Evolutionary conservation across 1,140 invertebrate species (phyloP), one percentile per base, ranked within the genome.

Genomic region (Leptoteleia sp.): DNA sequence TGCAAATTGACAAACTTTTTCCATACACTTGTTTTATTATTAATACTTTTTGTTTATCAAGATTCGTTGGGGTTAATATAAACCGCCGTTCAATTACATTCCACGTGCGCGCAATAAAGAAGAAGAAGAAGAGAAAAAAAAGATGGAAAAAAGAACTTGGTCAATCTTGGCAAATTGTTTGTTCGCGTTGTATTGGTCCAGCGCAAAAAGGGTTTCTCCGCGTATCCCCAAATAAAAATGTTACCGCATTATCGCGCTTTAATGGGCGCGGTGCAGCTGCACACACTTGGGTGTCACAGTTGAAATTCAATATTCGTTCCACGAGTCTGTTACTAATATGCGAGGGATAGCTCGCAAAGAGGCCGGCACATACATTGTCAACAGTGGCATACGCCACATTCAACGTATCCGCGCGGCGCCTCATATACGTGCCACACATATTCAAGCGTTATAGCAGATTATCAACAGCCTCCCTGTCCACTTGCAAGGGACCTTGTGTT

Each of bases 241-340:
- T 48, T 31, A 11, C 31, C 48, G 35, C 50, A 40, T 72, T 72
- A 62, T 72, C 45, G 25, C 13, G 22, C 12, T 62, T 61, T 64
- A 55, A 64, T 55, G 31, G 38, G 57, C 42, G 16, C 42, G 16
- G 17, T 17, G 33, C 45, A 40, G 33, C 35, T 45, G 42, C 22
- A 55, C 62, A 55, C 35, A n/a, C n/a, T n/a, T 40, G 31, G 22
- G 55, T 65, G 76, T 55, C 54, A 67, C 29, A 6, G 59, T 50
- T 57, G 59, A 79, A 75, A 79, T 79, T 79, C 57, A 71, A 71
- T 79, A 79, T 79, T 75, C 77, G 70, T 75, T 54, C 8, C 52
- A 68, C 64, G 59, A 75, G 59, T 67, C 29, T 55, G 77, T 75
- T 71, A 72, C 77, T 79, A 70, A 79, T 75, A 76, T 79, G 71